Conservation (phyloP, 2,888 invertebrate species). For the Choristoneura rosaceana region DNA sequence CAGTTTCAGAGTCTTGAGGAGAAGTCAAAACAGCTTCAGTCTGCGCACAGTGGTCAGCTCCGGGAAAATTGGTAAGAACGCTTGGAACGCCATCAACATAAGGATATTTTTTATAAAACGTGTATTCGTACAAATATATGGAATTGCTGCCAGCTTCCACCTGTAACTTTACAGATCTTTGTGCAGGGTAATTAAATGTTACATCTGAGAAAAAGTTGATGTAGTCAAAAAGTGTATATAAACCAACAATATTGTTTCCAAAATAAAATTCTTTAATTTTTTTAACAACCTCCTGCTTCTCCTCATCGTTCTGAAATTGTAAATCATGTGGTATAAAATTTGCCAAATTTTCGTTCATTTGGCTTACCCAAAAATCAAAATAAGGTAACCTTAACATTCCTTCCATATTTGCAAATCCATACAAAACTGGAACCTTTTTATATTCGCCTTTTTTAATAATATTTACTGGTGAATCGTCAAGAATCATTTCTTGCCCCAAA, state of each 20-base stretch:
- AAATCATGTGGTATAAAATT: slow-evolving; percentile 41
- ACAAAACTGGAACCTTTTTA: not conserved
- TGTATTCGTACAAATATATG: slow-evolving; percentile 7
- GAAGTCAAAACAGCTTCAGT: slow-evolving; percentile 49
- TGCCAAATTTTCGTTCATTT: slow-evolving; percentile 41
- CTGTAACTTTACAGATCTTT: slow-evolving; percentile 1
- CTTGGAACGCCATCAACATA: not conserved
- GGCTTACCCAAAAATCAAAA: slow-evolving; percentile 37
- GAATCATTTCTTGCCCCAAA: slow-evolving; percentile 50
- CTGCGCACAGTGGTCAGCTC: slow-evolving; percentile 56
- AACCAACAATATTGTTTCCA: not conserved
- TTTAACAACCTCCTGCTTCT: slow-evolving; percentile 15
- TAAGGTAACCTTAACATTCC: not conserved
- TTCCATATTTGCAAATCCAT: slow-evolving; percentile 26
- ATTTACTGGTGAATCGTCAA: slow-evolving; percentile 56
- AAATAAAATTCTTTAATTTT: slow-evolving; percentile 9
- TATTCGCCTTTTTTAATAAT: slow-evolving; percentile 58
- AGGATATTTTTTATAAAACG: slow-evolving; percentile 1
- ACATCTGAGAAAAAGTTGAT: slow-evolving; percentile 1
- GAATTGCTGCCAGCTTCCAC: not conserved
- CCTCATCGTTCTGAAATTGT: slow-evolving; percentile 16
- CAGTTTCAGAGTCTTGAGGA: not conserved
- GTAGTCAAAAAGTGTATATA: not conserved
- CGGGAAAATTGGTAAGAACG: slow-evolving; percentile 47
- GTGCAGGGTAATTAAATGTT: not conserved